Conservation (phyloP, 2,113 vertebrate species). For the Ellobius talpinus region DNA sequence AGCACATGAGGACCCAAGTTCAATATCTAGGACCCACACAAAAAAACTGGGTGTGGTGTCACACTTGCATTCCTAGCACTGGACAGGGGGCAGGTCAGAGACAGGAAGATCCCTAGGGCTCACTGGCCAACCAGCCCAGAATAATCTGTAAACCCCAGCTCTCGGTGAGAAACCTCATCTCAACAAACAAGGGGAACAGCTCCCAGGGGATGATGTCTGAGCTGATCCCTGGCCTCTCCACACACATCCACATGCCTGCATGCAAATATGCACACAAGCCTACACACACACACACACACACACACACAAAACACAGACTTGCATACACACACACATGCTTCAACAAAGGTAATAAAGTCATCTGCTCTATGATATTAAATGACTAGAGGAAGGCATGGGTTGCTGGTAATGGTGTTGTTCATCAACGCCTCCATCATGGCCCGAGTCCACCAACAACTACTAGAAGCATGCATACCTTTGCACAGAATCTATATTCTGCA, state of each 20-base stretch:
- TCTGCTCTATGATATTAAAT: neutral
- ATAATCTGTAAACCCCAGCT: neutral
- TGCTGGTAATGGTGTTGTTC: neutral
- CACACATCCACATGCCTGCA: neutral
- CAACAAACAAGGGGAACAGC: neutral
- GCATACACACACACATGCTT: neutral
- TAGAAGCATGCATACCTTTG: constrained; percentile 65
- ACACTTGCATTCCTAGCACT: neutral
- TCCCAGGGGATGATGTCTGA: neutral
- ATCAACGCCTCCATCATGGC: neutral
- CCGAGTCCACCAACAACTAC: constrained; percentile 39
- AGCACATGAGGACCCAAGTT: neutral
- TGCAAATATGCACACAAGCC: neutral
- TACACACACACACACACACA: neutral
- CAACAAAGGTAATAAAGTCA: neutral
- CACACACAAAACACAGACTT: neutral
- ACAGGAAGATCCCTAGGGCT: neutral
- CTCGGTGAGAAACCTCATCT: neutral
- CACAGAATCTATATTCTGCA: constrained; percentile 62
- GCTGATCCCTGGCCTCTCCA: neutral
- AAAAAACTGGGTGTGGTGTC: neutral
- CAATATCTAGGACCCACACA: neutral
- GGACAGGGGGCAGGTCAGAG: neutral
- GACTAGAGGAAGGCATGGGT: neutral
- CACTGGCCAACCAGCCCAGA: neutral